phyloP scores from a whole-genome alignment of 2,888 invertebrate genomes.

The Girardia tigrina region DNA sequence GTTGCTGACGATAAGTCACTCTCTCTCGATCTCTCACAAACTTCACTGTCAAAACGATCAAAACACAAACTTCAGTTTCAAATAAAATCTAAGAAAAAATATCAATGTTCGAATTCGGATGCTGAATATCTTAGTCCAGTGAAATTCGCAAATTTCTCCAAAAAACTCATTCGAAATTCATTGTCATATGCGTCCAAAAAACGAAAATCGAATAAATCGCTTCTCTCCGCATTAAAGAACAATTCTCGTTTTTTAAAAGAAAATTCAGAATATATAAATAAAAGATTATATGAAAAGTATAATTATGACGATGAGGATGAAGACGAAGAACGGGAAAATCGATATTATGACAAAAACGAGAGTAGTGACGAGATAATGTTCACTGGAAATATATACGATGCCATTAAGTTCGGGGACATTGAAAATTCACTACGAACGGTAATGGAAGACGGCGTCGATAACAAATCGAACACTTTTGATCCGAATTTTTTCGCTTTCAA shows the following conservation, averaged over 20 bases:
- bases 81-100: background rate
- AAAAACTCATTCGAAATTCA: constrained; percentile 6
- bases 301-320: background rate
- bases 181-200: background rate
- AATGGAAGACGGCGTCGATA: background rate
- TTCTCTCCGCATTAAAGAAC: background rate
- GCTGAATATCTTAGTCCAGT: background rate
- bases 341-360: background rate
- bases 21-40: background rate
- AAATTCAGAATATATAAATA: constrained; percentile 8
- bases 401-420: background rate
- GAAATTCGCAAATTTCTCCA: background rate
- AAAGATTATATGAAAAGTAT: background rate
- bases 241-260: constrained; percentile 3
- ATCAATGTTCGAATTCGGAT: background rate
- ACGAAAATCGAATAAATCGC: background rate
- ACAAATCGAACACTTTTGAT: background rate
- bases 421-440: background rate
- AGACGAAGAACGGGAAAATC: background rate
- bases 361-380: background rate
- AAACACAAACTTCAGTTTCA: background rate
- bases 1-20: background rate
- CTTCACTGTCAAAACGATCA: background rate
- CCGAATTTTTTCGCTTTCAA: background rate
- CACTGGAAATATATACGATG: background rate